Evolutionary conservation across 2,113 vertebrate genomes (phyloP), one percentile per base, ranked within the genome.

Genomic region (Ascaphus truei): DNA sequence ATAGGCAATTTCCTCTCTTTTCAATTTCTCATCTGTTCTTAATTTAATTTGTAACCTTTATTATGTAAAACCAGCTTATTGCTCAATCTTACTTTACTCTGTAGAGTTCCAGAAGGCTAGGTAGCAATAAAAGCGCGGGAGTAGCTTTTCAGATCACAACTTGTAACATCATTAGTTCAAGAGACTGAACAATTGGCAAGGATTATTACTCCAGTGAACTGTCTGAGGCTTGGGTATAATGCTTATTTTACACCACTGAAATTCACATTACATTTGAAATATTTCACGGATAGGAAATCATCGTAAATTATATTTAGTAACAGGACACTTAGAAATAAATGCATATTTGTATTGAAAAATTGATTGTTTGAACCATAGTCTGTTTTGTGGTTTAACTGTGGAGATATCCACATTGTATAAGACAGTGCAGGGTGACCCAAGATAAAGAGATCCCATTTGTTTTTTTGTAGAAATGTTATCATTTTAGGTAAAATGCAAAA

Each of bases 91-190:
- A 16, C 48, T 27, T 51, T 15, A 29, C 48, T 39, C 62, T 37
- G 62, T 33, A 52, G 62, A 39, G 62, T 65, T 65, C 34, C 34
- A 65, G 48, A 53, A 39, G 48, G 51, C 31, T 65, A 39, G 47
- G 33, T 48, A 52, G 62, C 31, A 53, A 39, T 65, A 65, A 65
- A 50, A 65, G 48, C 48, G 30, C 10, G 23, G 33, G 48, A 52
- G 48, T 65, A 25, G 15, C 62, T 39, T 53, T 26, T 12, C 47
- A 7, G 48, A 22, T 15, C 62, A 52, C 33, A 29, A 53, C 62
- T 65, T 65, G 48, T 65, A 65, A 52, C 48, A 53, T 65, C 34
- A 52, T 65, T 65, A 65, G 62, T 65, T 65, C 62, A 65, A 65
- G 45, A 65, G 47, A 52, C 45, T 65, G 48, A 53, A 26, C 61